Evolutionary conservation across 92 coral and sea anemone genomes (phyloP), one percentile per base, ranked within the genome.

Genomic region (Pocillopora grandis): DNA sequence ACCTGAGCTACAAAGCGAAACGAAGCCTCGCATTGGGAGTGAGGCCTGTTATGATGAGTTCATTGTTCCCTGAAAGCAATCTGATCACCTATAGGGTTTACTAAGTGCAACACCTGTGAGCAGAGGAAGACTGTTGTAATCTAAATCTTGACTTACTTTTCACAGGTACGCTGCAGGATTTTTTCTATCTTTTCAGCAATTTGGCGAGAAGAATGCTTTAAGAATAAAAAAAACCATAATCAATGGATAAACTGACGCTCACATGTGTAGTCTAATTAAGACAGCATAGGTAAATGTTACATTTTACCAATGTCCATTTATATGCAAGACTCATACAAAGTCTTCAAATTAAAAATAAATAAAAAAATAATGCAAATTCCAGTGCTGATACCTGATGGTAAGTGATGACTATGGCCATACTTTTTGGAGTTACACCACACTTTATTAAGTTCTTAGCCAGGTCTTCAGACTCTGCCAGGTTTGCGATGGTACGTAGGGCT

Each of bases 371-470:
- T 9, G 9, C 16, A 27, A 81, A 73, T 27, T 23, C 27, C 10
- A 23, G 12, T 79, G 33, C 73, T 31, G 71, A 49, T 79, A 90
- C 92, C 81, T 91, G 89, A 35, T 93, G 76, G 68, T 57, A 91
- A 60, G 21, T 64, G 72, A 87, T 55, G 42, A 91, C 59, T 49
- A 91, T 33, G 17, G 86, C 65, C 69, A 89, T 64, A 35, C 80
- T 67, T 68, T 80, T 86, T 19, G 97, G 90, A 55, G 78, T 86
- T 6, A 93, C 71, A 23, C 97, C 97, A 78, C 78, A 52, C 23
- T 76, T 86, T 61, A 93, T 87, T 33, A 93, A 76, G 20, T 85
- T 72, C 72, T 71, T 81, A 15, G 84, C 92, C 76, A 66, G 65
- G 17, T 71, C 74, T 21, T 79, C 74, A 9, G 78, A 72, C 52